These are phyloP conservation scores for Eupristina koningsbergeri DNA, from an alignment of 1,140 invertebrate genomes.

Conservation along the genomic window DNA sequence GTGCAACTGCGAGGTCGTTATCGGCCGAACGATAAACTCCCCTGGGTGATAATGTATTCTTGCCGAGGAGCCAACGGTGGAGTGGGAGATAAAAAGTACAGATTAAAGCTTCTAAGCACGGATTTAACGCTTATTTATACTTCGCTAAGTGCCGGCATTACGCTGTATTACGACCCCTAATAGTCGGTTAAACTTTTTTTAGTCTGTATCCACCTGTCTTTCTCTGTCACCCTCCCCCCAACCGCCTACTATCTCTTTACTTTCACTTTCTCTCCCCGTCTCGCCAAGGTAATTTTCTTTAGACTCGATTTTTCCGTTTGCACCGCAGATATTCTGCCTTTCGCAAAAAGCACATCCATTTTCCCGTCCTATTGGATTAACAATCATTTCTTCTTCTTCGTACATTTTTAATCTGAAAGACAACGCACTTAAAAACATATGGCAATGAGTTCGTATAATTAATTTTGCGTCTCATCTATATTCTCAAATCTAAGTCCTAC, in stretches of 20 bases:
- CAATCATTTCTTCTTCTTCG: neutral
- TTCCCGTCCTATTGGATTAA: neutral
- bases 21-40: conserved; percentile 67
- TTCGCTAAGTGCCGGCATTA: conserved; percentile 72
- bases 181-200: conserved; percentile 66
- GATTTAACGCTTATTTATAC: conserved; percentile 75
- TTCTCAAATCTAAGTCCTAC: neutral
- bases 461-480: neutral
- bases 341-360: neutral
- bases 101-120: conserved; percentile 73
- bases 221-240: neutral
- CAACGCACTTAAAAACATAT: neutral
- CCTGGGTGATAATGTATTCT: conserved; percentile 70
- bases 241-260: neutral
- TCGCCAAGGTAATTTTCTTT: neutral
- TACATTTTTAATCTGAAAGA: neutral
- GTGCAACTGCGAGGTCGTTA: conserved; percentile 56
- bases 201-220: conserved; percentile 2
- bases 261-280: neutral
- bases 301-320: neutral
- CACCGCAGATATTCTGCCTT: neutral
- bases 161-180: conserved; percentile 69
- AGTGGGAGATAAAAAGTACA: conserved; percentile 67
- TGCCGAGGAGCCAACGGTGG: conserved; percentile 35
- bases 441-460: neutral